Percentiles rank a stretch among this genome's conserved stretches.
These are phyloP conservation scores for Ochotona princeps DNA, from an alignment of 2,113 vertebrate species.

Conservation along the genomic window DNA sequence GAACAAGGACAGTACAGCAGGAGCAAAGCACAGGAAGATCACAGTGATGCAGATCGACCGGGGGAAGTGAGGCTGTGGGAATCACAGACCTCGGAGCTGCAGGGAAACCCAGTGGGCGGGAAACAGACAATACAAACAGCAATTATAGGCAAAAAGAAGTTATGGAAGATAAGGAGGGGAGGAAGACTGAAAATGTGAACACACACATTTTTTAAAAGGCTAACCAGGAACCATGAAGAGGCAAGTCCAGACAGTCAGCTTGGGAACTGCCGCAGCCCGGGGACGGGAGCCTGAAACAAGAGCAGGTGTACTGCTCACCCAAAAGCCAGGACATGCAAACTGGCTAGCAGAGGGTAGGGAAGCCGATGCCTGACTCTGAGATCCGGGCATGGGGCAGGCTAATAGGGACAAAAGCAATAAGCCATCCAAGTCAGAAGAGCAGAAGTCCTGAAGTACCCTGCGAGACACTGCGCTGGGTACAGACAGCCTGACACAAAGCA, in stretches of 20 bases:
- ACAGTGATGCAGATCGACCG: not conserved
- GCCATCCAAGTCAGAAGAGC: not conserved
- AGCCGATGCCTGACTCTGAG: not conserved
- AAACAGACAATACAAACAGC: not conserved
- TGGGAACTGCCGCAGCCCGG: not conserved
- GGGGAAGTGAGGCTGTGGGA: rapidly evolving
- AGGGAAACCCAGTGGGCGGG: not conserved
- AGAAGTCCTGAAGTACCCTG: rapidly evolving
- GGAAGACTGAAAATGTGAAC: not conserved
- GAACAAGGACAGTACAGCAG: too few relatives aligned
- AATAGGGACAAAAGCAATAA: rapidly evolving
- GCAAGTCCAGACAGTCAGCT: not conserved
- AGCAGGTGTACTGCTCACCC: not conserved
- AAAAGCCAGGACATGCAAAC: rapidly evolving
- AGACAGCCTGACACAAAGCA: rapidly evolving
- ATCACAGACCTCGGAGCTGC: not conserved
- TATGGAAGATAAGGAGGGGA: rapidly evolving
- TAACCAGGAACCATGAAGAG: not conserved
- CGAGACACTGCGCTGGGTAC: not conserved
- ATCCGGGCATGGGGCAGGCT: rapidly evolving
- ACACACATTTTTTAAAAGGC: rapidly evolving
- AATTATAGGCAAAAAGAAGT: not conserved
- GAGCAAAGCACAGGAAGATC: too few relatives aligned
- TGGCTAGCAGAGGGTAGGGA: not conserved
- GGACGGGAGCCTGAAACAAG: not conserved